Evolutionary conservation across 2,113 vertebrate genomes (phyloP).

Genomic region (Engraulis encrasicolus): DNA sequence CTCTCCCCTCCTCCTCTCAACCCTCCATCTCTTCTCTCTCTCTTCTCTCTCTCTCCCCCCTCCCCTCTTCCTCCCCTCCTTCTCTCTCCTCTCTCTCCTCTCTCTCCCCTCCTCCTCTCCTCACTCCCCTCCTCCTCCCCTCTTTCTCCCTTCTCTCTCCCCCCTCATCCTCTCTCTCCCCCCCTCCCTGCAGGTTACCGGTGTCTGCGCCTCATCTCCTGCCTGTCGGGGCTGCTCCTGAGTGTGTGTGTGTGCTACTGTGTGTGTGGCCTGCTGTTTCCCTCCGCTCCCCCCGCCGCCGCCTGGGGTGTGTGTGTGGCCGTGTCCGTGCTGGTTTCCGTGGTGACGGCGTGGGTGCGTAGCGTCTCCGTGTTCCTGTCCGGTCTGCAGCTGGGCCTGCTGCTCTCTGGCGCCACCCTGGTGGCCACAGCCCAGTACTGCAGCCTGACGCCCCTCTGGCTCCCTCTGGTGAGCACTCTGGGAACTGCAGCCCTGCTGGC

Average conservation of each 20-base stretch:
- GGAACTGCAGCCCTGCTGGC: conserved; percentile 75
- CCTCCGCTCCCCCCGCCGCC: conserved; percentile 78
- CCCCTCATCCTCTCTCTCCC: background rate
- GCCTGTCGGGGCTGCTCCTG: conserved; percentile 84
- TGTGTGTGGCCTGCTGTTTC: conserved; percentile 75
- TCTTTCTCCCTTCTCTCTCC: background rate
- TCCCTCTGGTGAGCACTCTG: conserved; percentile 72
- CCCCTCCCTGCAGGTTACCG: conserved; percentile 77
- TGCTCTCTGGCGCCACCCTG: conserved; percentile 74
- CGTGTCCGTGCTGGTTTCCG: conserved; percentile 82
- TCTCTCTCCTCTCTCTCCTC: background rate
- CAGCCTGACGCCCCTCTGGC: conserved; percentile 76
- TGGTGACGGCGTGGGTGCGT: conserved; percentile 82
- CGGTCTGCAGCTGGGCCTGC: conserved; percentile 83
- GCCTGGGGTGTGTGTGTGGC: conserved; percentile 83
- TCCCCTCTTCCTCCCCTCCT: background rate
- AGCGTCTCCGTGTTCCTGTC: conserved; percentile 84
- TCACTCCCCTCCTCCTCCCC: background rate
- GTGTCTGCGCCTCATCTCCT: conserved; percentile 88
- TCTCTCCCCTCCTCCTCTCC: background rate
- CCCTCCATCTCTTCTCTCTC: background rate
- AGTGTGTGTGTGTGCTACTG: conserved; percentile 80
- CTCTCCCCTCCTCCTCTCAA: too few relatives aligned
- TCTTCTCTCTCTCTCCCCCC: background rate
- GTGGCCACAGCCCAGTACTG: conserved; percentile 76